Conservation (phyloP, 2,113 vertebrate species). For the Fulica atra region DNA sequence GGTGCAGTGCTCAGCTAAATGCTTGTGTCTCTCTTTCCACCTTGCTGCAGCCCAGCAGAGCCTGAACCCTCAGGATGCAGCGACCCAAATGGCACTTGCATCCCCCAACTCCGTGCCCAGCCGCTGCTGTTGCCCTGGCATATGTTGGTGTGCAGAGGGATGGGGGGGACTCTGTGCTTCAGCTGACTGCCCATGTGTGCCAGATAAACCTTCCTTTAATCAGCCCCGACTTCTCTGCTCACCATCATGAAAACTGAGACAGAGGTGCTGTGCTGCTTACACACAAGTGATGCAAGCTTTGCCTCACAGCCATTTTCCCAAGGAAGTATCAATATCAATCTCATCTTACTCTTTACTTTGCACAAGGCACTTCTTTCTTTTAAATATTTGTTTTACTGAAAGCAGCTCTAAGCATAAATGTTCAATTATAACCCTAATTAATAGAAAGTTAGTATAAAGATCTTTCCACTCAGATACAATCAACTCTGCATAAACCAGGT, state of each 20-base stretch:
- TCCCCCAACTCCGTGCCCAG: neutral
- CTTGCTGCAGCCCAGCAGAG: neutral
- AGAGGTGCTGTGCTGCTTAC: neutral
- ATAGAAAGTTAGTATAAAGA: neutral
- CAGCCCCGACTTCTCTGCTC: neutral
- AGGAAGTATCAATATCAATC: neutral
- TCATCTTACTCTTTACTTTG: neutral
- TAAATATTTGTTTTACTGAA: neutral
- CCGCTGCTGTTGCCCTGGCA: accelerated
- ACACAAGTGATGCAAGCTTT: neutral
- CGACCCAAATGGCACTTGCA: neutral
- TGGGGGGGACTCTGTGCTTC: neutral
- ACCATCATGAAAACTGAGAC: neutral
- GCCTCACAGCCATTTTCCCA: neutral
- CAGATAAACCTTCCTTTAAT: neutral
- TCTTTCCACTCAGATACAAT: neutral
- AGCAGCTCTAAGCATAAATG: neutral
- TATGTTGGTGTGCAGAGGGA: neutral
- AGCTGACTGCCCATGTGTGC: accelerated
- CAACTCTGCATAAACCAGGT: neutral
- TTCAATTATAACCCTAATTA: neutral
- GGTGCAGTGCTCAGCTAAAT: neutral
- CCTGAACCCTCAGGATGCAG: too few species aligned
- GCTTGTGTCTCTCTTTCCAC: neutral
- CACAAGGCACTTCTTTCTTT: neutral